Conservation (phyloP, 1,140 invertebrate genomes). For the Trypoxylus dichotomus region DNA sequence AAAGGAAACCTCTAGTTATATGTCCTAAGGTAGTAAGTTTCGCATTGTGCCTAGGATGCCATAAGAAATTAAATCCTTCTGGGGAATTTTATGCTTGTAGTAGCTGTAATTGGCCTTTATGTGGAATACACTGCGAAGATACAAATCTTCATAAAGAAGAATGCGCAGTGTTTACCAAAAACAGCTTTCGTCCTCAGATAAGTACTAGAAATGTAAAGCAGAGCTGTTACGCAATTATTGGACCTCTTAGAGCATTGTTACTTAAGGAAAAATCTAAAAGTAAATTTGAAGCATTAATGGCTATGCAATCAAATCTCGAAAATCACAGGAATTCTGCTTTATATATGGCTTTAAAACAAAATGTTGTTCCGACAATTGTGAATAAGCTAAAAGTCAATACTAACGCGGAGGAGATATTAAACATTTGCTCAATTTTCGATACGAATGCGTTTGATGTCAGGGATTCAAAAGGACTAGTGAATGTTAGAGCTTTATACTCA, state of each 20-base stretch:
- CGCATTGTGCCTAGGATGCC: conserved; percentile 61
- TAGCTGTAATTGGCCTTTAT: conserved; percentile 63
- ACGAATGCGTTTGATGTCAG: conserved; percentile 75
- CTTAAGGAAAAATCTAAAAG: conserved; percentile 58
- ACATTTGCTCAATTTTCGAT: conserved; percentile 66
- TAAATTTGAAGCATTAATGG: conserved; percentile 61
- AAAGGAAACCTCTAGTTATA: conserved; percentile 65
- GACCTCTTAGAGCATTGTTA: conserved; percentile 64
- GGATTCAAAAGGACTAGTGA: conserved; percentile 51
- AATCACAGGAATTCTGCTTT: conserved; percentile 60
- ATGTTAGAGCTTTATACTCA: conserved; percentile 71
- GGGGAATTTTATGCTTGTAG: conserved; percentile 57
- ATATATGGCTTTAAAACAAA: conserved; percentile 61
- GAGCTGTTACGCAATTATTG: conserved; percentile 64
- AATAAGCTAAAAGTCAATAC: conserved; percentile 60
- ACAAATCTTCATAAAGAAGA: conserved; percentile 59
- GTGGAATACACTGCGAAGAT: conserved; percentile 61
- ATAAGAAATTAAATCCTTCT: conserved; percentile 61
- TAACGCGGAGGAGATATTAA: conserved; percentile 62
- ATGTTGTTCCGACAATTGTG: conserved; percentile 63
- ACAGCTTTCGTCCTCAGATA: conserved; percentile 53
- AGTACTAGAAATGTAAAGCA: conserved; percentile 53
- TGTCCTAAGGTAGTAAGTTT: conserved; percentile 61
- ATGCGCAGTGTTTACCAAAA: conserved; percentile 56
- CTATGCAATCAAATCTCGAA: conserved; percentile 57